phyloP scores from a whole-genome alignment of 2,888 invertebrate genomes.

The Ernsta delagoae region DNA sequence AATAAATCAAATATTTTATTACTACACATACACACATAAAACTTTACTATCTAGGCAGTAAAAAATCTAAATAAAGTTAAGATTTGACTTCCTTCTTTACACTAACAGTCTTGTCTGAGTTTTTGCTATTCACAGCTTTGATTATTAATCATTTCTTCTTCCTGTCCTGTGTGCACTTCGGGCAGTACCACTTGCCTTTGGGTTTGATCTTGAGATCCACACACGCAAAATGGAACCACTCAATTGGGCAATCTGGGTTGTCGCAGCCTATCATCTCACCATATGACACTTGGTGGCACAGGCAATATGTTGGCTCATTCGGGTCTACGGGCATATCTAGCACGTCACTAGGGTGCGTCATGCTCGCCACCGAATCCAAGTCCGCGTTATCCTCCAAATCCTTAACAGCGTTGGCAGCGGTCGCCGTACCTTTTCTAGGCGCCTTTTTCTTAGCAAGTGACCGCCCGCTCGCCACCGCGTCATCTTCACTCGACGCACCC shows the following conservation, averaged over 20 bases:
- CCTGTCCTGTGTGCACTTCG: slow-evolving; percentile 93
- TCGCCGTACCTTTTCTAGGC: slow-evolving; percentile 68
- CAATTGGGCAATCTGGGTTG: slow-evolving; percentile 94
- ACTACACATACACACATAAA: not conserved
- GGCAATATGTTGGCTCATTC: slow-evolving; percentile 99
- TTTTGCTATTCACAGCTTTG: slow-evolving; percentile 60
- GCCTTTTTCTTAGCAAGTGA: slow-evolving; percentile 77
- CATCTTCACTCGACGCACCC: slow-evolving; percentile 82
- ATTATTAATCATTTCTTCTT: slow-evolving; percentile 89
- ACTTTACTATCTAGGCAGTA: not conserved
- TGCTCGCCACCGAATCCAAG: slow-evolving; percentile 82
- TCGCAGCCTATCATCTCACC: slow-evolving; percentile 93
- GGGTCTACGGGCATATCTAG: slow-evolving; percentile 97
- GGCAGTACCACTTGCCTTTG: slow-evolving; percentile 98
- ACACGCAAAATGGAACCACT: slow-evolving; percentile 98
- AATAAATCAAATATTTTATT: too few species aligned
- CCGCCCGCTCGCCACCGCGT: slow-evolving; percentile 65
- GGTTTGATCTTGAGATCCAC: slow-evolving; percentile 96
- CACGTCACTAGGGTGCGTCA: slow-evolving; percentile 94
- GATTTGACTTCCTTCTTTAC: slow-evolving; percentile 71
- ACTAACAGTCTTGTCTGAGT: slow-evolving; percentile 71
- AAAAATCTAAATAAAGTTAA: slow-evolving; percentile 38
- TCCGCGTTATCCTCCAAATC: slow-evolving; percentile 77
- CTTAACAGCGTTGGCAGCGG: slow-evolving; percentile 65
- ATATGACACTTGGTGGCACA: slow-evolving; percentile 98